phyloP scores from a whole-genome alignment of 92 coral and sea anemone genomes.

The Porites divaricata region DNA sequence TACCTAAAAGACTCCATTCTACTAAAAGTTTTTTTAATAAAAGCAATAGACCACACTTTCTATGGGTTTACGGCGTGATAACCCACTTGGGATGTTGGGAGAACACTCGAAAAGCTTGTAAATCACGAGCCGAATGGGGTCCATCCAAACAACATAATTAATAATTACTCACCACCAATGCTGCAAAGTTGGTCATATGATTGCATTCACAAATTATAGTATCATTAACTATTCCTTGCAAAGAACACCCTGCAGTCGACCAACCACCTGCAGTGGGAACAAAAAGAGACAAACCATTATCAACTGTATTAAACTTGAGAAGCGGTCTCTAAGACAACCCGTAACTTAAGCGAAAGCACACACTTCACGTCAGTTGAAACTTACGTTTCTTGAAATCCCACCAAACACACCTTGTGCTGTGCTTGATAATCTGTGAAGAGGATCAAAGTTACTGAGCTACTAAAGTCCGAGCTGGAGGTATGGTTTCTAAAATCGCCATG shows the following conservation, averaged over 20 bases:
- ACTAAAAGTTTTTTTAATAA: too few relatives aligned
- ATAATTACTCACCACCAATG: slow-evolving; percentile 84
- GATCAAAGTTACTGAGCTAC: not conserved
- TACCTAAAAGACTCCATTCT: too few relatives aligned
- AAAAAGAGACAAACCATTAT: not conserved
- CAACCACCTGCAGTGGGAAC: slow-evolving; percentile 62
- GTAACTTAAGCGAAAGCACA: not conserved
- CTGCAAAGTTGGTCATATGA: slow-evolving; percentile 99
- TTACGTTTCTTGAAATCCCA: slow-evolving; percentile 82
- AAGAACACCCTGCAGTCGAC: slow-evolving; percentile 89
- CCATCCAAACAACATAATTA: not conserved
- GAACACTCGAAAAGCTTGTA: too few relatives aligned
- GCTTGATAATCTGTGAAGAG: slow-evolving; percentile 54
- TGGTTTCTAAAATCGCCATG: too few relatives aligned
- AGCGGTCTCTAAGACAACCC: not conserved
- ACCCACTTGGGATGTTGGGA: too few relatives aligned
- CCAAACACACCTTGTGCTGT: slow-evolving; percentile 84
- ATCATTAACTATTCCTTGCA: slow-evolving; percentile 75
- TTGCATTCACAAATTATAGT: slow-evolving; percentile 93
- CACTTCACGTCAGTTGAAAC: not conserved
- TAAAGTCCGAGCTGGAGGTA: not conserved
- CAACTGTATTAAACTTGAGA: not conserved
- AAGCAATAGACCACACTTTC: too few relatives aligned
- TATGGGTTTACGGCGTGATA: too few relatives aligned
- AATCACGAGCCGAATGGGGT: too few relatives aligned